A percentile compares a stretch with the other conserved stretches of the same genome.
Conservation (phyloP, 2,113 vertebrate genomes). For the Furnarius figulus region DNA sequence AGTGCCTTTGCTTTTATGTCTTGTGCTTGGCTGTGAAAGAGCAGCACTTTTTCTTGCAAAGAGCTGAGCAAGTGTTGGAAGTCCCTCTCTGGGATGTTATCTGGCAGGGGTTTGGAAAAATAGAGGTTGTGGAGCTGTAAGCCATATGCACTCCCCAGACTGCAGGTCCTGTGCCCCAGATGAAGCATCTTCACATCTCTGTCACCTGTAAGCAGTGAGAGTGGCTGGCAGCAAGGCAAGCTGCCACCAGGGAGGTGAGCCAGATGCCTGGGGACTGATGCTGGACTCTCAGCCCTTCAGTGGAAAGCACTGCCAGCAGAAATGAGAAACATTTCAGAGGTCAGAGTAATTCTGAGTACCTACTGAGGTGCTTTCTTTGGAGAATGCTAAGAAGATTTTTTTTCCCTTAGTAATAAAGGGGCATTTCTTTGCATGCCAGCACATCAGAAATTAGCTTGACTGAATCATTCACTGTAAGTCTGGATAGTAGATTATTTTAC, state of each 20-base stretch:
- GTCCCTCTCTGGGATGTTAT: neutral
- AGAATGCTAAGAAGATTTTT: neutral
- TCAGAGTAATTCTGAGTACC: neutral
- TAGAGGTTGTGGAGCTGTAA: neutral
- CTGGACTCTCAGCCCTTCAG: neutral
- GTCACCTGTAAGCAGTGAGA: neutral
- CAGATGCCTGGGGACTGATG: neutral
- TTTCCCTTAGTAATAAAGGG: neutral
- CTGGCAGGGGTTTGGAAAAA: neutral
- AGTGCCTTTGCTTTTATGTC: neutral
- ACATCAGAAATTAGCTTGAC: neutral
- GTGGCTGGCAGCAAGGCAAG: neutral
- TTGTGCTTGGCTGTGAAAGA: slow-evolving; percentile 2
- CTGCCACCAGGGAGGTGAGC: neutral
- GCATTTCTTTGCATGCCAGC: neutral
- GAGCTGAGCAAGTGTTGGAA: neutral
- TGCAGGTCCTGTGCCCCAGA: neutral
- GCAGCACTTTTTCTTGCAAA: neutral
- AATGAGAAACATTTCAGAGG: neutral
- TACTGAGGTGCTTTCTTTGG: neutral
- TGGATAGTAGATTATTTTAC: neutral
- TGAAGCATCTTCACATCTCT: neutral
- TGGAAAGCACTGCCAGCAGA: neutral
- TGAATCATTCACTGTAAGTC: neutral
- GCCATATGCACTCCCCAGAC: neutral